Conservation (phyloP, 2,797 vertebrate species). For the Semaprochilodus insignis region DNA sequence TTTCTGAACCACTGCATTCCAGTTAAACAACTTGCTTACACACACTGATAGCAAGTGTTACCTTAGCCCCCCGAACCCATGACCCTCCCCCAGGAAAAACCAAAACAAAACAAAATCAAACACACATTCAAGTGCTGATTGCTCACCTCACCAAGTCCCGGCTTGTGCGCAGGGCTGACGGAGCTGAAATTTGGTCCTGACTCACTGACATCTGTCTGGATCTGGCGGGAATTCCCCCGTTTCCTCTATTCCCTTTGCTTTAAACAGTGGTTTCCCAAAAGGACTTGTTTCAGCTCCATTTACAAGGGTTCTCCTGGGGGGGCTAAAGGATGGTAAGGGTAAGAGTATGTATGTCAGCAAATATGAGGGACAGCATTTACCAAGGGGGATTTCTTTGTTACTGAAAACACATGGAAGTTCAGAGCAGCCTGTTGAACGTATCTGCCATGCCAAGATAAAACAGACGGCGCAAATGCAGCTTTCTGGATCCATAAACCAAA, state of each 20-base stretch:
- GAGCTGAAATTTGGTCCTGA: constrained; percentile 44
- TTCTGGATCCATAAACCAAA: too few relatives aligned
- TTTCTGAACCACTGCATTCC: constrained; percentile 29
- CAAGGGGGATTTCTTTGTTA: constrained; percentile 3
- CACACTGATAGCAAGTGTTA: not conserved
- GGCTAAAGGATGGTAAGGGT: not conserved
- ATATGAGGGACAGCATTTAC: not conserved
- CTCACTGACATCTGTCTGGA: constrained; percentile 50
- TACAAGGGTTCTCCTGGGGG: not conserved
- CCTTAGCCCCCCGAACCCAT: not conserved
- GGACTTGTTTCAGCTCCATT: not conserved
- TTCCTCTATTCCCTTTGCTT: constrained; percentile 1
- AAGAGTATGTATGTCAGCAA: not conserved
- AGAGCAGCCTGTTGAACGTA: not conserved
- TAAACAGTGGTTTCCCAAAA: not conserved
- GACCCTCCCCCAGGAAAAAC: not conserved
- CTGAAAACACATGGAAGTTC: not conserved
- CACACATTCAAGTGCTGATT: constrained; percentile 25
- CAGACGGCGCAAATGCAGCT: too few relatives aligned
- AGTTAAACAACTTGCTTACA: constrained; percentile 12
- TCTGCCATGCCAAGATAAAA: too few relatives aligned
- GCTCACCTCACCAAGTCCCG: constrained; percentile 39
- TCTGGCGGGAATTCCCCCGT: constrained; percentile 42
- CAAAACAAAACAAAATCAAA: constrained; percentile 3
- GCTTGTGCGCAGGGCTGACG: constrained; percentile 34